phyloP scores from a whole-genome alignment of 1,140 invertebrate species.

The Drosophila parabipectinata region DNA sequence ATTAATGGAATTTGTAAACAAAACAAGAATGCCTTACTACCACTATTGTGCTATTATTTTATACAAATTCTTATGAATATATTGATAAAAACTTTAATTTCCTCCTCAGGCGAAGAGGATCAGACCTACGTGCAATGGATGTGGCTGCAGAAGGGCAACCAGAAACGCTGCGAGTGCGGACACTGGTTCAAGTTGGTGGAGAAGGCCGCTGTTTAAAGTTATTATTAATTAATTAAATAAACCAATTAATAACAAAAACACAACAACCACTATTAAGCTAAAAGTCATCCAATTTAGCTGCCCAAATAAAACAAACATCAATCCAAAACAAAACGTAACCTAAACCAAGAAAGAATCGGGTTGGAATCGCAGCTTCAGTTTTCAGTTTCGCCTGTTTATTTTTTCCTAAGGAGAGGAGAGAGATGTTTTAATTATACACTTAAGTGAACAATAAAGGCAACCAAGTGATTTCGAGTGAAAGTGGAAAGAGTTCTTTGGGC shows the following conservation, averaged over 20 bases:
- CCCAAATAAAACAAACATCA: constrained; percentile 76
- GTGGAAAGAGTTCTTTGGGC: constrained; percentile 6
- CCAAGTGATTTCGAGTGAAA: constrained; percentile 34
- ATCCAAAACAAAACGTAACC: constrained; percentile 40
- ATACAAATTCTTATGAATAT: background rate
- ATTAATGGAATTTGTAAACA: background rate
- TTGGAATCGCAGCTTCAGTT: constrained; percentile 34
- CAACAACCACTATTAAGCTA: constrained; percentile 70
- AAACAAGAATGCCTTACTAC: background rate
- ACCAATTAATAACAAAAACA: constrained; percentile 76
- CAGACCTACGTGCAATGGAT: constrained; percentile 95
- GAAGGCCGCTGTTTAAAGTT: constrained; percentile 87
- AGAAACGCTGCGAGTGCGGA: constrained; percentile 97
- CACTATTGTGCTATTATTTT: background rate
- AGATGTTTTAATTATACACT: constrained; percentile 21
- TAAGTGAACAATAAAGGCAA: constrained; percentile 36
- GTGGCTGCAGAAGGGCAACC: constrained; percentile 94
- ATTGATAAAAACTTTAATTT: background rate
- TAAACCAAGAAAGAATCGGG: constrained; percentile 14
- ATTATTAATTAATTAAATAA: constrained; percentile 81
- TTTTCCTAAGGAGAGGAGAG: constrained; percentile 3
- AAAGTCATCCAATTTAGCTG: constrained; percentile 72
- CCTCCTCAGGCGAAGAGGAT: constrained; percentile 91
- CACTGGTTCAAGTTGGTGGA: constrained; percentile 97
- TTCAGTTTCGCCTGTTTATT: constrained; percentile 37